phyloP scores from a whole-genome alignment of 2,888 invertebrate species.

The Emmelina monodactyla region DNA sequence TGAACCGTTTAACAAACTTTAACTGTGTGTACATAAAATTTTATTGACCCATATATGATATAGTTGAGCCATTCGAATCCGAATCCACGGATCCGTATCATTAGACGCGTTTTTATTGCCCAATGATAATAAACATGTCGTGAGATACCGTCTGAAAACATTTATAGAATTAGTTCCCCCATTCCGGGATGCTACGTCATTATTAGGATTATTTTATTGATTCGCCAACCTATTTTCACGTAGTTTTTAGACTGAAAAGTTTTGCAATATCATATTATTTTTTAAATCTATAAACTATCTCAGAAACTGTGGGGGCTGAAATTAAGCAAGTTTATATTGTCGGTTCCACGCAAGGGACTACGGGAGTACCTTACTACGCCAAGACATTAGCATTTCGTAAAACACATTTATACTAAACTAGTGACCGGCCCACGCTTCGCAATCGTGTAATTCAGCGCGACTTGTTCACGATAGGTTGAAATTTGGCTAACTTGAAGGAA shows the following conservation, averaged over 20 bases:
- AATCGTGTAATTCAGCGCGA: too few species aligned
- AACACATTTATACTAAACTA: too few species aligned
- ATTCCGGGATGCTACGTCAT: not conserved
- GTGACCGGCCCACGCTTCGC: too few species aligned
- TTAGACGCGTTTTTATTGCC: conserved; percentile 61
- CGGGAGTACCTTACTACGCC: too few species aligned
- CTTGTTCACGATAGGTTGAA: too few species aligned
- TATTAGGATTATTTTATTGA: conserved; percentile 41
- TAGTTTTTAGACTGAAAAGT: not conserved
- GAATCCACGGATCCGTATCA: conserved; percentile 49
- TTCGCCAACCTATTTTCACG: not conserved
- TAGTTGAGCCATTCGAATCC: conserved; percentile 53
- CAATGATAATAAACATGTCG: conserved; percentile 63
- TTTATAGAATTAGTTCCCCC: conserved; percentile 41
- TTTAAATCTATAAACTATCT: conserved; percentile 8
- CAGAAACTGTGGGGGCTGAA: too few species aligned
- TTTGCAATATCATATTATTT: not conserved
- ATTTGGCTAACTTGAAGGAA: too few species aligned
- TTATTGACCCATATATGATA: conserved; percentile 64
- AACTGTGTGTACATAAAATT: conserved; percentile 64
- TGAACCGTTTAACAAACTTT: conserved; percentile 55
- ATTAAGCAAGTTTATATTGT: too few species aligned
- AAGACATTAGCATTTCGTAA: too few species aligned
- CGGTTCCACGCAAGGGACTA: too few species aligned
- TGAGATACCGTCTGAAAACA: conserved; percentile 62